Evolutionary conservation across 2,888 invertebrate genomes (phyloP).

Genomic region (Aethes cnicana): DNA sequence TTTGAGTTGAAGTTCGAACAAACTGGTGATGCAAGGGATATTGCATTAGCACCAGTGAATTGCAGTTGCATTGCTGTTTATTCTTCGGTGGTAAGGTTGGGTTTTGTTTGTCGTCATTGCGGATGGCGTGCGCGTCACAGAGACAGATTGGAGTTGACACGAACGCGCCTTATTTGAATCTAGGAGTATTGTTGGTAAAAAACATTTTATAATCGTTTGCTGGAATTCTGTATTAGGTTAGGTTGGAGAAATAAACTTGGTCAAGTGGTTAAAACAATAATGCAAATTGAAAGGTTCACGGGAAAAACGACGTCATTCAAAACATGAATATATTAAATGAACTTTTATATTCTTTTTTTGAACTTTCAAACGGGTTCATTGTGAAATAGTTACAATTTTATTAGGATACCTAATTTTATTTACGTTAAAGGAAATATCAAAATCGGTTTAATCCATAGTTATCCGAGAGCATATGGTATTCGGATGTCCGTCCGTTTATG

Average conservation of each 20-base stretch:
- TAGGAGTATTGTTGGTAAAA: slow-evolving; percentile 61
- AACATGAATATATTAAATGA: no score
- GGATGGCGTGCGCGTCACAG: slow-evolving; percentile 29
- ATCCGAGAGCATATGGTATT: no score
- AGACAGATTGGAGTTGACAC: slow-evolving; percentile 61
- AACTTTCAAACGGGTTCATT: no score
- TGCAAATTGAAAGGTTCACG: no score
- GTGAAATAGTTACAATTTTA: no score
- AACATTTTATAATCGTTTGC: slow-evolving; percentile 9
- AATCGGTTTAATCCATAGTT: no score
- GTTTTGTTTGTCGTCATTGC: not conserved
- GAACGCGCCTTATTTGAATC: slow-evolving; percentile 74
- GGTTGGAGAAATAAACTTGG: not conserved
- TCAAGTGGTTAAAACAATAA: no score
- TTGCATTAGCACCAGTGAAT: slow-evolving; percentile 12
- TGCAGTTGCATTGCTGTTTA: slow-evolving; percentile 2
- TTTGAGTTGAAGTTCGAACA: not conserved
- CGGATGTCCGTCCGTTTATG: no score
- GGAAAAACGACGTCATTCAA: no score
- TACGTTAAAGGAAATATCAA: no score
- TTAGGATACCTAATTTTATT: no score
- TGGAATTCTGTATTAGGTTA: slow-evolving; percentile 3
- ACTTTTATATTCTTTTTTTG: no score
- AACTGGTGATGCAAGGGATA: not conserved
- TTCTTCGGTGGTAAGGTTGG: not conserved